These are phyloP conservation scores for Ruditapes philippinarum DNA, from an alignment of 1,140 invertebrate genomes.

Conservation along the genomic window DNA sequence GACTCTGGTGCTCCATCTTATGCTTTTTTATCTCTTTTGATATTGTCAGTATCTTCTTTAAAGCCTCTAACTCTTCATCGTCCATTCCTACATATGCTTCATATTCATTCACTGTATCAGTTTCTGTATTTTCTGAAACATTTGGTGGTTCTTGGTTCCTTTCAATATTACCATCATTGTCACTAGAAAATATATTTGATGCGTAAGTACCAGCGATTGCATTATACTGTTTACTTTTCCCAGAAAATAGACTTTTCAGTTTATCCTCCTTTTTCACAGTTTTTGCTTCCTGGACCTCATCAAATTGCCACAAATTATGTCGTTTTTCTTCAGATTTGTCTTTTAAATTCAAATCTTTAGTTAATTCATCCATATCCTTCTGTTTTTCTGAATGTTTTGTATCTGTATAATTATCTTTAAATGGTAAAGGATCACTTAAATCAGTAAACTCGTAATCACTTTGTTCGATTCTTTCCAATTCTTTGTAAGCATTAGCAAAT, in stretches of 20 bases:
- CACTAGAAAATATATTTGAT: no score
- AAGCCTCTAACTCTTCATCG: no score
- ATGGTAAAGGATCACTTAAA: background rate
- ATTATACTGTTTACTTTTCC: background rate
- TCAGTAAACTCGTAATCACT: background rate
- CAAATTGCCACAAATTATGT: no score
- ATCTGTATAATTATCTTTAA: background rate
- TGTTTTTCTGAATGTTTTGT: background rate
- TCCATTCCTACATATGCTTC: no score
- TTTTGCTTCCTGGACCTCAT: background rate
- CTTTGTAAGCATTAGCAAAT: conserved; percentile 5
- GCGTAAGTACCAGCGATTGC: conserved; percentile 1
- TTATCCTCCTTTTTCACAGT: background rate
- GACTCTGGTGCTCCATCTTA: no score
- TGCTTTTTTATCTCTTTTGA: no score
- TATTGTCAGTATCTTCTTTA: no score
- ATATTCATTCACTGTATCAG: no score
- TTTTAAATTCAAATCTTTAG: background rate
- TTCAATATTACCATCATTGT: no score
- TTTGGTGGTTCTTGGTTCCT: no score
- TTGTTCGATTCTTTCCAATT: conserved; percentile 1
- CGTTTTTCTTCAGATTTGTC: no score
- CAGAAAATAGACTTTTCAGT: background rate
- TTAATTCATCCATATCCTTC: background rate
- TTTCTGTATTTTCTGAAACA: no score